Percentiles rank a stretch among this genome's conserved stretches.
Evolutionary conservation across 2,888 invertebrate species (phyloP).

Genomic region (Pocota personata): DNA sequence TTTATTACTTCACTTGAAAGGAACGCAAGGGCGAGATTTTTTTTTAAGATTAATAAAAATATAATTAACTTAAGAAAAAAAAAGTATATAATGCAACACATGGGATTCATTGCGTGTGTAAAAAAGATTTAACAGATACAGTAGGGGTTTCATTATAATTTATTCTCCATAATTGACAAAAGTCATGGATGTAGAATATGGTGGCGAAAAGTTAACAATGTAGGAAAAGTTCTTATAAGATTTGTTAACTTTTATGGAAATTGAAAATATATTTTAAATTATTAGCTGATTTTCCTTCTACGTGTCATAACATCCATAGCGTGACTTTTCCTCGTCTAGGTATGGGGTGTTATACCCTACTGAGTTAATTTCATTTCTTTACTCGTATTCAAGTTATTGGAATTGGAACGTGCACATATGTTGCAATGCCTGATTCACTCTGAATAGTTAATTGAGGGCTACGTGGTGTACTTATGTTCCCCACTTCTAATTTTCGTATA

Average conservation of each 20-base stretch:
- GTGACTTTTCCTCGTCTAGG: too few species aligned
- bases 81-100: slow-evolving; percentile 16
- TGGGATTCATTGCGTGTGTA: slow-evolving; percentile 28
- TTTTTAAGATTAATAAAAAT: neutral
- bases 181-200: neutral
- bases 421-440: too few species aligned
- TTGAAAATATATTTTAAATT: neutral
- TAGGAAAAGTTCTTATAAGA: neutral
- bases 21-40: neutral
- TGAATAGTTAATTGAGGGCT: too few species aligned
- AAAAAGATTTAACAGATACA: neutral
- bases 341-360: too few species aligned
- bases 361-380: too few species aligned
- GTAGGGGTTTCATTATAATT: neutral
- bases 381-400: too few species aligned
- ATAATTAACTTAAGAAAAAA: neutral
- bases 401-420: too few species aligned
- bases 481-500: too few species aligned
- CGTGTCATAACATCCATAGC: neutral
- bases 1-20: neutral
- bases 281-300: neutral
- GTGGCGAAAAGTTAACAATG: neutral
- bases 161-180: slow-evolving; percentile 9
- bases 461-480: too few species aligned
- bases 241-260: neutral